These are phyloP conservation scores for Leptinotarsa haldemani DNA, from an alignment of 2,888 invertebrate genomes.

Conservation along the genomic window DNA sequence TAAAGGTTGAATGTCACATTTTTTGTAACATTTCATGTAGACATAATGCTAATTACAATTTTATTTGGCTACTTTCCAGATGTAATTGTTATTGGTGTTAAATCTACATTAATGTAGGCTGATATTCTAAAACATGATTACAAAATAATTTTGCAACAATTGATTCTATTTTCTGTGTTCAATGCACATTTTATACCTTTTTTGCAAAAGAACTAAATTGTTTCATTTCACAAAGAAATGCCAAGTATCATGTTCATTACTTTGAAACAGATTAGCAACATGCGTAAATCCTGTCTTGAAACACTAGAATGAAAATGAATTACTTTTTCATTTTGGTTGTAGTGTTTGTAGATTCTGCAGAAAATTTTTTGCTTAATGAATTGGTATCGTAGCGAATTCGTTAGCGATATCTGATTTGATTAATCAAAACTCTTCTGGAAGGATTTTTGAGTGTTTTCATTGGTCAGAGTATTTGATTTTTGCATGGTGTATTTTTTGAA, in stretches of 20 bases:
- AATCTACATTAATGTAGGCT: neutral
- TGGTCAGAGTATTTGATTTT: neutral
- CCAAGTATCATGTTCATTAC: neutral
- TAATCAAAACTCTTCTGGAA: neutral
- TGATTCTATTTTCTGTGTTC: no score
- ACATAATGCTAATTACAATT: neutral
- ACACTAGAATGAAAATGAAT: conserved; percentile 4
- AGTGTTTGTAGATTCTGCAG: neutral
- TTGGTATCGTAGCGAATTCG: neutral
- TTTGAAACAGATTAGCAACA: neutral
- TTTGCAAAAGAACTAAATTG: no score
- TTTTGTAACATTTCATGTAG: neutral
- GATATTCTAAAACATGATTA: no score
- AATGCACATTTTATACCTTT: no score
- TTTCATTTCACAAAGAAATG: no score
- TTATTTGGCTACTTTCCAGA: conserved; percentile 4
- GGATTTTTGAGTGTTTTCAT: neutral
- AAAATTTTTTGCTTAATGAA: neutral
- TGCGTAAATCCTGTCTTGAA: neutral
- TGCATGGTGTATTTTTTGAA: neutral
- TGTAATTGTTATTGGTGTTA: neutral
- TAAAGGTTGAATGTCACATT: neutral
- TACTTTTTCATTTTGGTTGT: conserved; percentile 11
- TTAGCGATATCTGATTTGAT: neutral
- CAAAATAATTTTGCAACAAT: no score